These are phyloP conservation scores for Pollenia amentaria DNA, from an alignment of 2,888 invertebrate species.

Conservation along the genomic window DNA sequence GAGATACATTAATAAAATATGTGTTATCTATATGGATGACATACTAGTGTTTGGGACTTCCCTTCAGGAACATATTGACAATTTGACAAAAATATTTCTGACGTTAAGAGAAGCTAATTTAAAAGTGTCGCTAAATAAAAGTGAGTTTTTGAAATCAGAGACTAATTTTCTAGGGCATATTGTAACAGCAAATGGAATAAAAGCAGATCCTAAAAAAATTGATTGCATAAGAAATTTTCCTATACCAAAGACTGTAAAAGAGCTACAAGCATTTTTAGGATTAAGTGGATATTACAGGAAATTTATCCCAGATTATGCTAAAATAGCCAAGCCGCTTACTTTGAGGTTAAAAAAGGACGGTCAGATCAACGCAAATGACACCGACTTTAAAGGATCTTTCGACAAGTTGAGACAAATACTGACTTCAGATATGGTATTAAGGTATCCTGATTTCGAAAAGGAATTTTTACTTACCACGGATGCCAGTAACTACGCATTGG, in stretches of 20 bases:
- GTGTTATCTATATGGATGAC: background rate
- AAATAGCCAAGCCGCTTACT: too few relatives aligned
- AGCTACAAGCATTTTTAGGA: background rate
- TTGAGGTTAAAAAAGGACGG: too few relatives aligned
- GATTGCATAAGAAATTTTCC: slow-evolving; percentile 3
- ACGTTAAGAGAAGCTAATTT: too few relatives aligned
- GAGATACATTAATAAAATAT: slow-evolving; percentile 5
- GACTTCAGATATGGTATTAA: slow-evolving; percentile 10
- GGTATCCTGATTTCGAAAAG: background rate
- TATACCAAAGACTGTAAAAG: background rate
- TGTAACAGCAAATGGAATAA: background rate
- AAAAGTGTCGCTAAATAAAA: background rate
- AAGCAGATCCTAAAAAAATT: background rate
- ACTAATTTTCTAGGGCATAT: background rate
- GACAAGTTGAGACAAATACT: slow-evolving; percentile 19
- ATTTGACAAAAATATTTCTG: too few relatives aligned
- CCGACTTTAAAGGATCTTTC: background rate
- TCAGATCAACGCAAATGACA: too few relatives aligned
- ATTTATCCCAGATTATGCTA: too few relatives aligned
- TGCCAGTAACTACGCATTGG: background rate
- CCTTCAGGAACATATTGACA: background rate
- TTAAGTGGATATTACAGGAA: too few relatives aligned
- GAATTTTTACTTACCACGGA: background rate
- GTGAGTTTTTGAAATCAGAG: background rate
- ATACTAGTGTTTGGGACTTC: too few relatives aligned